phyloP scores from a whole-genome alignment of 1,140 invertebrate species.

The Zeugodacus cucurbitae region DNA sequence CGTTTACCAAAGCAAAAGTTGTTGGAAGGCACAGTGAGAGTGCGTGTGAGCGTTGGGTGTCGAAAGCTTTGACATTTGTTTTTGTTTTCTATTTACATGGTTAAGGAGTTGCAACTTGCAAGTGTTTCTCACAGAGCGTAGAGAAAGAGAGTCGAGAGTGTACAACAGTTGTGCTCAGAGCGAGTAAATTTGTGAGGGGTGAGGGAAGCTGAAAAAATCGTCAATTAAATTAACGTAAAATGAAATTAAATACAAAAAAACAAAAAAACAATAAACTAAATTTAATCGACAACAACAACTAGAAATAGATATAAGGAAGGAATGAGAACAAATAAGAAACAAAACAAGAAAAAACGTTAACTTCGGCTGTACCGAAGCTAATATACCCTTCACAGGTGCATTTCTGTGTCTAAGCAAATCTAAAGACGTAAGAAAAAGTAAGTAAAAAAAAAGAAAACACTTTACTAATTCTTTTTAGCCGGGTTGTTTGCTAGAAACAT shows the following conservation, averaged over 20 bases:
- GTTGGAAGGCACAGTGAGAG: too few species aligned
- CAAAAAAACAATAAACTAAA: not conserved
- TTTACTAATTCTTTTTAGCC: too few species aligned
- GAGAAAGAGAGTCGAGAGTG: not conserved
- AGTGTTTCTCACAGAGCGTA: not conserved
- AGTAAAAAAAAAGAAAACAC: too few species aligned
- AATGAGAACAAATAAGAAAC: too few species aligned
- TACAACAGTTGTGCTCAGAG: not conserved
- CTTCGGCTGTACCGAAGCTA: too few species aligned
- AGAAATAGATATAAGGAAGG: not conserved
- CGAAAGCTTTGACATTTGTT: not conserved
- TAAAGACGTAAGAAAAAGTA: too few species aligned
- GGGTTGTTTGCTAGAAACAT: too few species aligned
- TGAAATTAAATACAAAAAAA: not conserved
- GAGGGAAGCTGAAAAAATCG: not conserved
- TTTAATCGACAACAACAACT: not conserved
- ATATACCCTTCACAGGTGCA: too few species aligned
- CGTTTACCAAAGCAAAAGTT: too few species aligned
- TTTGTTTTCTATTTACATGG: not conserved
- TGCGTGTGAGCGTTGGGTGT: not conserved
- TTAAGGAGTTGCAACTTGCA: not conserved
- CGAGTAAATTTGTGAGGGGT: not conserved
- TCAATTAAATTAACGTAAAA: not conserved
- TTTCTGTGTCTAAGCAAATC: too few species aligned
- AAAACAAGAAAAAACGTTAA: too few species aligned